Evolutionary conservation across 2,797 vertebrate genomes (phyloP), one percentile per base, ranked within the genome.

Genomic region (Pipistrellus nathusii): DNA sequence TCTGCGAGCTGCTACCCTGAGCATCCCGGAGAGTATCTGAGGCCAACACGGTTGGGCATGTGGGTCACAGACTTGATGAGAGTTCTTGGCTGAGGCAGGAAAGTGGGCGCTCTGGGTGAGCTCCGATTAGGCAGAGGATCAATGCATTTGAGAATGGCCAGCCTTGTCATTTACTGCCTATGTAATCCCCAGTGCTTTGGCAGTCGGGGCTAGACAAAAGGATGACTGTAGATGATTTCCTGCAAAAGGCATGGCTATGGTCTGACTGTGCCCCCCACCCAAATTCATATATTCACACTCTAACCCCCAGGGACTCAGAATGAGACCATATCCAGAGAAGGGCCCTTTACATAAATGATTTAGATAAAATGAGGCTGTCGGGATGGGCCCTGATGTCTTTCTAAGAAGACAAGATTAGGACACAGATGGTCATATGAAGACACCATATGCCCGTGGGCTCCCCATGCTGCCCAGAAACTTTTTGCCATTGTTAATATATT

Each of bases 1-100:
- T n/a, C 30, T 25, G 1, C 0, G 4, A 2, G 23, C 18, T 4
- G 25, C n/a, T 6, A 0, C 7, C 46, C 38, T 20, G 71, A 66
- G 59, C 48, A 1, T 9, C 23, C 17, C 10, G 2, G 27, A 53
- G 14, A 1, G 23, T 32, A 44, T 48, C 46, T 35, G 13, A 62
- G 41, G n/a, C n/a, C 35, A 15, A 23, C 11, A 23, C 4, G 11
- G 32, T n/a, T 38, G 55, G 17, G 27, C 27, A 23, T 23, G 1
- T 8, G 8, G 41, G 9, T 51, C 23, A 7, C 15, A 73, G 68
- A 25, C 41, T 72, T 62, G 15, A 27, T 13, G 14, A 72, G 64
- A 48, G 77, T 48, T 81, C 30, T 21, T 81, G 51, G n/a, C 10
- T 12, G 15, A 48, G 66, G 20, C 51, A 72, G 51, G 41, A 59